Conservation (phyloP, 2,113 vertebrate genomes). For the Heterocephalus glaber region DNA sequence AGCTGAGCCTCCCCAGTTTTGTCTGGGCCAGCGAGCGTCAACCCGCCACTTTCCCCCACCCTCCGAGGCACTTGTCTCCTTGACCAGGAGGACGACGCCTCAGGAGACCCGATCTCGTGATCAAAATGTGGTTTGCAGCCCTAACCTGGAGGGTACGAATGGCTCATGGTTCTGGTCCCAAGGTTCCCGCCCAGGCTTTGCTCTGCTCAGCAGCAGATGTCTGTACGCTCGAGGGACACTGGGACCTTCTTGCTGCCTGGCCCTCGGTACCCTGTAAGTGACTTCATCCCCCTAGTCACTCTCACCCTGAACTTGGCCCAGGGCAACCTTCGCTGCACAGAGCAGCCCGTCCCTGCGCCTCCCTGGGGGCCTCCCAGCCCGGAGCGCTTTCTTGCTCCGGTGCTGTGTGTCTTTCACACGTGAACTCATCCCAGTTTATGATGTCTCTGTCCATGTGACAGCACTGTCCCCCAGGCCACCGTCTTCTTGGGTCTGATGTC, state of each 20-base stretch:
- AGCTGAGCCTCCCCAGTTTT: background rate
- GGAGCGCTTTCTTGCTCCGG: fast-evolving
- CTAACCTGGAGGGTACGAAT: fast-evolving
- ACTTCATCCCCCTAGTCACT: fast-evolving
- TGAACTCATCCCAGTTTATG: fast-evolving
- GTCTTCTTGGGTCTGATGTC: fast-evolving
- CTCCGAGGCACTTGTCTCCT: too few species aligned
- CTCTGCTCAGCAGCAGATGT: background rate
- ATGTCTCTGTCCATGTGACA: fast-evolving
- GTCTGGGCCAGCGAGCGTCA: background rate
- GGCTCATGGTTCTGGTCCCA: background rate
- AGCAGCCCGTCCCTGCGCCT: fast-evolving
- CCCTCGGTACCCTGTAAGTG: fast-evolving
- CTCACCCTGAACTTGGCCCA: fast-evolving
- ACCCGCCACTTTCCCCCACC: too few species aligned
- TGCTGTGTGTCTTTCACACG: fast-evolving
- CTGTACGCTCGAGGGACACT: background rate
- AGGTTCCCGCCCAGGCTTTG: too few species aligned
- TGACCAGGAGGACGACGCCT: background rate
- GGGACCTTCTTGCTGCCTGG: fast-evolving
- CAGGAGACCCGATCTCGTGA: background rate
- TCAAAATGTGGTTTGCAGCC: background rate
- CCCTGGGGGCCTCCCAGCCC: fast-evolving
- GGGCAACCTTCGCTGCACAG: fast-evolving
- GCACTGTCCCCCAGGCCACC: background rate